A percentile compares a stretch with the other conserved stretches of the same genome.
These are phyloP conservation scores for Casuarius casuarius DNA, from an alignment of 2,113 vertebrate species.

Conservation along the genomic window DNA sequence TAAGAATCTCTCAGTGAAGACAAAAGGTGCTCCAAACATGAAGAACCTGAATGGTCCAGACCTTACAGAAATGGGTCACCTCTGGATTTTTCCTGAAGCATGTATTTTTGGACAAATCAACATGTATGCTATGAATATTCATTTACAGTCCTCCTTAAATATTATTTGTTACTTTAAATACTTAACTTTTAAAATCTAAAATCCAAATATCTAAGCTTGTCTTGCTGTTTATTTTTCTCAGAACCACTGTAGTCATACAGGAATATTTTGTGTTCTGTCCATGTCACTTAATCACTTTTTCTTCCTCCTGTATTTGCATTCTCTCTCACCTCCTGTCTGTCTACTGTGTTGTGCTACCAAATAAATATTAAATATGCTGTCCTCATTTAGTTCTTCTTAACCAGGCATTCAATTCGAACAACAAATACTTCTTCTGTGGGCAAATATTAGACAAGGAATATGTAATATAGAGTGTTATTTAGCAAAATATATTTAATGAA, in stretches of 20 bases:
- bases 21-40: neutral
- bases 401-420: conserved; percentile 19
- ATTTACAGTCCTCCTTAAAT: neutral
- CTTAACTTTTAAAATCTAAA: neutral
- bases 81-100: neutral
- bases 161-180: neutral
- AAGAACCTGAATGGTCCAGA: neutral
- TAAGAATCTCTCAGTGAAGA: neutral
- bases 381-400: conserved; percentile 47
- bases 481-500: conserved; percentile 60
- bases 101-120: neutral
- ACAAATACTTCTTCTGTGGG: conserved; percentile 42
- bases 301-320: conserved; percentile 28
- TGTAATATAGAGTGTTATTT: conserved; percentile 39
- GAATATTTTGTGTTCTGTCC: neutral
- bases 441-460: conserved; percentile 59
- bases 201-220: neutral
- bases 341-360: conserved; percentile 24
- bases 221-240: neutral
- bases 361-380: conserved; percentile 67
- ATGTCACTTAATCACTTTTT: neutral
- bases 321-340: neutral
- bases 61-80: neutral
- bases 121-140: neutral
- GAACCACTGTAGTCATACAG: neutral